Conservation (phyloP, 1,140 invertebrate genomes). For the Nebria ingens region DNA sequence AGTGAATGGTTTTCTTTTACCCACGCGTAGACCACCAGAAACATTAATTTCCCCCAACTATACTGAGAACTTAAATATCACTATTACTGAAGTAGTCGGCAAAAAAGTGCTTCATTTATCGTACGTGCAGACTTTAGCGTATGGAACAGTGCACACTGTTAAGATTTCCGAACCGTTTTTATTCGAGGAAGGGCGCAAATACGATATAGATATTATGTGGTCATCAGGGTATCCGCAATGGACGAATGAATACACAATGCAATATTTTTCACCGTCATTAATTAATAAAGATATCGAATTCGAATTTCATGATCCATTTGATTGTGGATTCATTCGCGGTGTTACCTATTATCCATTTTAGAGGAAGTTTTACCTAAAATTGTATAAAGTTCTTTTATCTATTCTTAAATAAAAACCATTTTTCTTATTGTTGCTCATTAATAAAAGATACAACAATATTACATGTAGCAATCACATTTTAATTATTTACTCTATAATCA, state of each 20-base stretch:
- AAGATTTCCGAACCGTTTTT: background rate
- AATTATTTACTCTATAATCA: too few species aligned
- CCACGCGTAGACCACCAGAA: conserved; percentile 33
- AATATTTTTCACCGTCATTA: background rate
- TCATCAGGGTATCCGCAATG: background rate
- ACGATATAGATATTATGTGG: background rate
- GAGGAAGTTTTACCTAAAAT: too few species aligned
- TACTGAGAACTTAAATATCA: background rate
- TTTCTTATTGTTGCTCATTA: too few species aligned
- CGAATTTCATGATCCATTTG: conserved; percentile 1
- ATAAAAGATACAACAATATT: too few species aligned
- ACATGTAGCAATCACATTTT: too few species aligned
- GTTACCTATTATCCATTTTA: background rate
- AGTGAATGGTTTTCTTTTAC: conserved; percentile 35
- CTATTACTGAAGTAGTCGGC: background rate
- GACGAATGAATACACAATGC: background rate
- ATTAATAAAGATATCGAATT: background rate
- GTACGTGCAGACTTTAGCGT: background rate
- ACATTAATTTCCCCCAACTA: background rate
- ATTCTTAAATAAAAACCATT: too few species aligned
- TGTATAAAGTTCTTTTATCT: too few species aligned
- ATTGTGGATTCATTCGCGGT: background rate
- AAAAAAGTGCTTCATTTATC: background rate
- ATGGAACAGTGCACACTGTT: background rate
- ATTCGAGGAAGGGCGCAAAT: background rate